Percentiles rank a stretch among this genome's conserved stretches.
Evolutionary conservation across 2,888 invertebrate genomes (phyloP).

Genomic region (Bombylius discolor): DNA sequence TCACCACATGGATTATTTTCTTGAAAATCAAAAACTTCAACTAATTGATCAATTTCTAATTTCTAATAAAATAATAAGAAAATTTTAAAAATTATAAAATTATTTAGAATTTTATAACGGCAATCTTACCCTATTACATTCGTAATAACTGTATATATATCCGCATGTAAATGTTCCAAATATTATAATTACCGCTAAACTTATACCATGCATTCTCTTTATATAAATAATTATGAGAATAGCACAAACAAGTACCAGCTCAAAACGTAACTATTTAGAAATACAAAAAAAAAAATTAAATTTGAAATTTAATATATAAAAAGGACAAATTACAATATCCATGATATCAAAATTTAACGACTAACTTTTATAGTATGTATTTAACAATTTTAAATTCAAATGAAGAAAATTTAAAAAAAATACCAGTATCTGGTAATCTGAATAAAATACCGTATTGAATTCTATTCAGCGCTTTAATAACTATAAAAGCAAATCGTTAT

Average conservation of each 20-base stretch:
- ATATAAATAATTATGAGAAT: constrained; percentile 18
- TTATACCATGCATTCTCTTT: constrained; percentile 8
- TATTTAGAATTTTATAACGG: background rate
- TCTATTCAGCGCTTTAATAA: too few species aligned
- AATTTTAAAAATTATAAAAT: background rate
- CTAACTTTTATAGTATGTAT: too few species aligned
- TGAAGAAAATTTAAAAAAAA: too few species aligned
- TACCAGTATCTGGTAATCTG: too few species aligned
- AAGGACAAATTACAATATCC: too few species aligned
- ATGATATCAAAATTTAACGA: too few species aligned
- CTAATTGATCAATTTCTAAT: constrained; percentile 21
- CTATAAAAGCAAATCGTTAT: too few species aligned
- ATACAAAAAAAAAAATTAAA: background rate
- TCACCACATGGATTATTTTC: background rate
- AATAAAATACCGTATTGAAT: too few species aligned
- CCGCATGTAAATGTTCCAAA: constrained; percentile 19
- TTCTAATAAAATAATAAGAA: constrained; percentile 17
- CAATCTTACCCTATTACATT: constrained; percentile 26
- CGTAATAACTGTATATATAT: constrained; percentile 25
- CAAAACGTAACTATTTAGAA: constrained; percentile 23
- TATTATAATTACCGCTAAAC: background rate
- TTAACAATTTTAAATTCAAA: too few species aligned
- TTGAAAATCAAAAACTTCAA: constrained; percentile 9
- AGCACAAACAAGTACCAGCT: constrained; percentile 12
- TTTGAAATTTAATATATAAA: too few species aligned